Conservation (phyloP, 1,140 invertebrate species). For the Brachionus rubens region DNA sequence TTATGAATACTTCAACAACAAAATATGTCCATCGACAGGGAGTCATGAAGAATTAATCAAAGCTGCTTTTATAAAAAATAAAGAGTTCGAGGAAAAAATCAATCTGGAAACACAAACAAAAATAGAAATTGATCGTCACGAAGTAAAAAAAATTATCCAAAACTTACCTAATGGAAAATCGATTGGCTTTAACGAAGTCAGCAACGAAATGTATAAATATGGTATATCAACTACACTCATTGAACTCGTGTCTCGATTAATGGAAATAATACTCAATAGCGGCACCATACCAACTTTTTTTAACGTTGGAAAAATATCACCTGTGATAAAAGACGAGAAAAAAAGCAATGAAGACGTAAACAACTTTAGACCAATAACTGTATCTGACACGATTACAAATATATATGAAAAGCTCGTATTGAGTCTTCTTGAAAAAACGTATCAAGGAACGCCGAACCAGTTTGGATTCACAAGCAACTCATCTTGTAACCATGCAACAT, state of each 20-base stretch:
- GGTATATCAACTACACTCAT: not conserved
- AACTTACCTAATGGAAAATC: conserved; percentile 4
- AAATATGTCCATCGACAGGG: no score
- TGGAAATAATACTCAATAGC: conserved; percentile 8
- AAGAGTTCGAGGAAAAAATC: not conserved
- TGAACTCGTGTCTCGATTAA: not conserved
- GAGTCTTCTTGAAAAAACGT: not conserved
- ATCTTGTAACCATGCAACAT: not conserved
- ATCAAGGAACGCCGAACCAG: not conserved
- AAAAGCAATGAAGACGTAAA: not conserved
- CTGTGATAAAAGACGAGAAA: not conserved
- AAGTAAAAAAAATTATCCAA: not conserved
- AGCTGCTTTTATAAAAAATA: no score
- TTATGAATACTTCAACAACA: no score
- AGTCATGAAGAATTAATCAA: no score
- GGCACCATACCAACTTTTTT: not conserved
- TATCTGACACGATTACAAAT: conserved; percentile 9
- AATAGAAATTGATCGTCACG: not conserved
- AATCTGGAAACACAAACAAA: not conserved
- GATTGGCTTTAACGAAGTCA: not conserved
- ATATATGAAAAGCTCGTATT: conserved; percentile 10
- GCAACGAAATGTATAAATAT: not conserved
- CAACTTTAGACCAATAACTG: not conserved
- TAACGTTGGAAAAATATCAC: conserved; percentile 12
- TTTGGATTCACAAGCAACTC: not conserved